Evolutionary conservation across 2,888 invertebrate species (phyloP), one percentile per base, ranked within the genome.

Genomic region (Cylindroiulus punctatus): DNA sequence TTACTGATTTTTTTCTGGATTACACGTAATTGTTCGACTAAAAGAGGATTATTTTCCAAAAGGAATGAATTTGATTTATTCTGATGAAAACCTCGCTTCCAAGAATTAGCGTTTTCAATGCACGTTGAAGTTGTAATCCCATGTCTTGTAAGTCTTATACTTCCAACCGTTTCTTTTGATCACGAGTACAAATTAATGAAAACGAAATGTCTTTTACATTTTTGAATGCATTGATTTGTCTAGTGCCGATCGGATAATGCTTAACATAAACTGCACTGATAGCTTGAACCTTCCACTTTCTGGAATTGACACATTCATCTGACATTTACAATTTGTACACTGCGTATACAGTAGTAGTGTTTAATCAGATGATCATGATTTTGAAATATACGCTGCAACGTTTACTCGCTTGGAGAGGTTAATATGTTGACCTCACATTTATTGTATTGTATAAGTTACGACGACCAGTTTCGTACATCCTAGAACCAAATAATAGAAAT

Each of bases 371-470:
- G 30, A 76, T 76, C 30, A 76, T 14, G 12, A 30, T 76, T 76
- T 76, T 30, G 76, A 26, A 76, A 76, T 76, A 76, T 17, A 30
- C 76, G 8, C 19, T 65, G 1, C 26, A 65, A 65, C 65, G 10
- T 65, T 52, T 76, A 3, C 30, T 30, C 30, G 76, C 22, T 30
- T 26, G 1, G 76, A 76, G 30, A 76, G 76, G 76, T 76, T 76
- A 76, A 76, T 65, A 30, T 76, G 76, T 76, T 14, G 76, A 30
- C 76, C 76, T 76, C 76, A 17, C 76, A 76, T 76, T 30, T 76
- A 76, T 26, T 30, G 10, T 7, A 12, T 10, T 30, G 12, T 7
- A 8, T 12, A 44, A 44, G 8, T 8, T 65, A 26, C 14, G 14
- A 26, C 14, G 7, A 76, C 14, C 14, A 30, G 19, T 76, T 26